A percentile compares a stretch with the other conserved stretches of the same genome.
Conservation (phyloP, 2,113 vertebrate genomes). For the Rhombomys opimus region DNA sequence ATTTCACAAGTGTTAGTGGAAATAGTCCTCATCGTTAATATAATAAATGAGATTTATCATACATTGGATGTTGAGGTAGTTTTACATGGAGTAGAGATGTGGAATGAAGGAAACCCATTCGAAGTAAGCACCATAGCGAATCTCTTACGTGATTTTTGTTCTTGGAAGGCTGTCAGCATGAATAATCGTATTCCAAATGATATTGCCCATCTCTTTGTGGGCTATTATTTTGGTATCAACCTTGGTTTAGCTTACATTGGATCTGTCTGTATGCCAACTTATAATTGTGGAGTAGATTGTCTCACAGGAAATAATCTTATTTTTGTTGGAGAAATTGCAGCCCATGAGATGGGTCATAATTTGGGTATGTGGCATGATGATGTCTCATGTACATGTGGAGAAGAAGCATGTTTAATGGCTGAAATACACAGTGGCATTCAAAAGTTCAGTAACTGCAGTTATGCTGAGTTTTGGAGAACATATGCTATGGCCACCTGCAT, state of each 20-base stretch:
- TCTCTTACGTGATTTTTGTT: accelerated
- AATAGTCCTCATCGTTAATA: background rate
- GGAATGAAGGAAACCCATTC: background rate
- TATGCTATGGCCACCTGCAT: accelerated
- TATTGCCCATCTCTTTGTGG: background rate
- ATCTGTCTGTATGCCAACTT: background rate
- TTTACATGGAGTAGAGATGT: constrained; percentile 39
- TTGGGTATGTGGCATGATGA: constrained; percentile 12
- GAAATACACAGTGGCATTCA: accelerated
- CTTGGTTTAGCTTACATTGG: background rate
- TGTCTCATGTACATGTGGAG: background rate
- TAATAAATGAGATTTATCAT: background rate
- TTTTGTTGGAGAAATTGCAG: background rate
- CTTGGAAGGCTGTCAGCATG: accelerated
- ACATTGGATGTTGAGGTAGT: background rate
- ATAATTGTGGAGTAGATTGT: background rate
- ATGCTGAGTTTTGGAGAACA: accelerated
- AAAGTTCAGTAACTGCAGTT: constrained; percentile 76
- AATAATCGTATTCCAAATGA: background rate
- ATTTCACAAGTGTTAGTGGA: background rate
- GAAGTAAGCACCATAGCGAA: accelerated
- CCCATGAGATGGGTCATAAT: constrained; percentile 45
- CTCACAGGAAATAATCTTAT: accelerated
- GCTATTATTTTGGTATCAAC: background rate
- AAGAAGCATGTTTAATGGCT: background rate